Evolutionary conservation across 2,797 vertebrate species (phyloP).

Genomic region (Tragopan temminckii): DNA sequence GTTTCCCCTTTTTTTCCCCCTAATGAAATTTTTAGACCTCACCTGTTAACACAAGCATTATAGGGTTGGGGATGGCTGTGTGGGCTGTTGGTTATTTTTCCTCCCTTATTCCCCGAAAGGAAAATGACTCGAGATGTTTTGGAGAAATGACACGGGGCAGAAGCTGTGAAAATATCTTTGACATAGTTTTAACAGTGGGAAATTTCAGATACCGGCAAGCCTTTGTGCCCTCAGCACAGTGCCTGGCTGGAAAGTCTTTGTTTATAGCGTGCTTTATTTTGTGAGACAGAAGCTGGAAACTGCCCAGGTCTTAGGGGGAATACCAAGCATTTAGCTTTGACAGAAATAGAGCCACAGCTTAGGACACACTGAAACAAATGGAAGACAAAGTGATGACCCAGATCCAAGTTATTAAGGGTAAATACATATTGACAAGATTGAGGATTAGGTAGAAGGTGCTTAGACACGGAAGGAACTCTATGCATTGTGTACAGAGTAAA

Average conservation of each 20-base stretch:
- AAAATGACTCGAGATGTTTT: conserved; percentile 44
- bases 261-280: conserved; percentile 43
- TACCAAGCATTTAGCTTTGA: conserved; percentile 5
- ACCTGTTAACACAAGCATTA: conserved; percentile 77
- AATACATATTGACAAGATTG: conserved; percentile 42
- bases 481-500: rapidly evolving
- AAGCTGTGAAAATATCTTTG: conserved; percentile 1
- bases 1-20: conserved; percentile 58
- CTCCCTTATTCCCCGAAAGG: conserved; percentile 40
- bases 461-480: neutral
- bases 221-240: conserved; percentile 9
- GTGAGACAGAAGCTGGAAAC: conserved; percentile 29
- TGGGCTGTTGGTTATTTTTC: neutral
- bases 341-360: conserved; percentile 60
- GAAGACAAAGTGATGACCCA: conserved; percentile 40
- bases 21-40: conserved; percentile 83
- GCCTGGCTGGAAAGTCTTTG: conserved; percentile 58
- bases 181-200: conserved; percentile 26
- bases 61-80: neutral
- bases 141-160: neutral
- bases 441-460: conserved; percentile 51
- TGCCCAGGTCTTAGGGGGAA: conserved; percentile 59
- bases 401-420: conserved; percentile 39
- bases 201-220: conserved; percentile 3
- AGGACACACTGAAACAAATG: conserved; percentile 23